phyloP scores from a whole-genome alignment of 2,113 vertebrate species.

The Columbina picui region DNA sequence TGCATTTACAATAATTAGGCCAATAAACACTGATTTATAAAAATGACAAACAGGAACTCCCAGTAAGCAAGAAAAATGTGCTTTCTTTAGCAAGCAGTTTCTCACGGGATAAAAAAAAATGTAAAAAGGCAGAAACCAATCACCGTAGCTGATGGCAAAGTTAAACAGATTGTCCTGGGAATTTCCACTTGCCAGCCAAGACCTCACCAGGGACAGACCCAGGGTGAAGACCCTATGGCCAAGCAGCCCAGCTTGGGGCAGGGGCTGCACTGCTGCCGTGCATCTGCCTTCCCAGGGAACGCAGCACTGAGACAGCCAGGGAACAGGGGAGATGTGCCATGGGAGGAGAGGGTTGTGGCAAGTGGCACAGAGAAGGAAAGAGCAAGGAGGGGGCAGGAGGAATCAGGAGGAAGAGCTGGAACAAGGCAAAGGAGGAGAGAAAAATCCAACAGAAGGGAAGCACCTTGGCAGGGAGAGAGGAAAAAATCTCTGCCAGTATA shows the following conservation, averaged over 20 bases:
- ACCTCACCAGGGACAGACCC: neutral
- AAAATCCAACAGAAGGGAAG: neutral
- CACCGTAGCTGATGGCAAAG: neutral
- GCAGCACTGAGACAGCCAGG: neutral
- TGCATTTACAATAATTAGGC: constrained; percentile 78
- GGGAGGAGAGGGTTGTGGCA: neutral
- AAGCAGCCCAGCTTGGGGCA: neutral
- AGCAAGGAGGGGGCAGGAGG: neutral
- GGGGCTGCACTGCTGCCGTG: neutral
- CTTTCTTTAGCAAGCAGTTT: constrained; percentile 43
- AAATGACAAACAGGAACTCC: constrained; percentile 75
- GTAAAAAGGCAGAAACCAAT: neutral
- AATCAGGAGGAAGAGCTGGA: neutral
- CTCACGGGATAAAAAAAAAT: neutral
- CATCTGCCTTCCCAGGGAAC: neutral
- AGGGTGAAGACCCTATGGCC: neutral
- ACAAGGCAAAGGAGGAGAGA: neutral
- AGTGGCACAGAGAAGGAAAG: neutral
- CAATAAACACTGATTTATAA: constrained; percentile 76
- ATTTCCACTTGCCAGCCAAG: neutral
- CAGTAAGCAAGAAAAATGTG: constrained; percentile 59
- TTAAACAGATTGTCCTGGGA: neutral
- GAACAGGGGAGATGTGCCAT: accelerated
- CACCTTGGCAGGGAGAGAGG: neutral
- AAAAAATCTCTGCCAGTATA: neutral